phyloP scores from a whole-genome alignment of 2,888 invertebrate species.

The Latrodectus hesperus region DNA sequence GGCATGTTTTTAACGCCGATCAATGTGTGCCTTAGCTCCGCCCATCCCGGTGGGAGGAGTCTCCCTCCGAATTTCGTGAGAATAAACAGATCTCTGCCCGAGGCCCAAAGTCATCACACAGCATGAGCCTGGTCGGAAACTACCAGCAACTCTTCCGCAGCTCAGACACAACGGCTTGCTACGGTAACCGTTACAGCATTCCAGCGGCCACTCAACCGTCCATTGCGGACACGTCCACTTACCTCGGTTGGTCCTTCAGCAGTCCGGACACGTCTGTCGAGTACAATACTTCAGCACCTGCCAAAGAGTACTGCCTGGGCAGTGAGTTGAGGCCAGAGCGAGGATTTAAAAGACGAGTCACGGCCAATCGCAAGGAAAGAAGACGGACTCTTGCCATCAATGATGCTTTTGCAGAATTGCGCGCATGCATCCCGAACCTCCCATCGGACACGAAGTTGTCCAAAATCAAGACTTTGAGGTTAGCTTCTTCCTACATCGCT shows the following conservation, averaged over 20 bases:
- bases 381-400: slow-evolving; percentile 94
- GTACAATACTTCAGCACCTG: neutral
- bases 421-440: slow-evolving; percentile 96
- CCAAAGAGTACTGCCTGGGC: slow-evolving; percentile 19
- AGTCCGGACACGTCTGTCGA: slow-evolving; percentile 41
- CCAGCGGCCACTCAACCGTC: slow-evolving; percentile 14
- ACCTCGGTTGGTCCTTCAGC: slow-evolving; percentile 41
- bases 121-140: slow-evolving; percentile 69
- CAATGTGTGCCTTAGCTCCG: slow-evolving; percentile 6
- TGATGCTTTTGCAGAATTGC: slow-evolving; percentile 91
- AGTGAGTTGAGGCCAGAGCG: slow-evolving; percentile 72
- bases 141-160: slow-evolving; percentile 60
- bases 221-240: neutral
- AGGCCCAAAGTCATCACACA: slow-evolving; percentile 41
- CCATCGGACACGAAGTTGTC: slow-evolving; percentile 96
- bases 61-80: slow-evolving; percentile 31
- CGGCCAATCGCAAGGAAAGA: slow-evolving; percentile 95
- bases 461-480: slow-evolving; percentile 92
- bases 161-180: slow-evolving; percentile 45
- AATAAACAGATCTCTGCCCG: slow-evolving; percentile 48
- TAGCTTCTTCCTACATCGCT: slow-evolving; percentile 94
- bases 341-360: slow-evolving; percentile 86
- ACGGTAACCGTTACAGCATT: slow-evolving; percentile 53
- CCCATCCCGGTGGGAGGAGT: slow-evolving; percentile 25
- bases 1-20: no score